Base-by-base conservation (phyloP, 2,797 vertebrate genomes). In the Eospalax fontanierii region DNA sequence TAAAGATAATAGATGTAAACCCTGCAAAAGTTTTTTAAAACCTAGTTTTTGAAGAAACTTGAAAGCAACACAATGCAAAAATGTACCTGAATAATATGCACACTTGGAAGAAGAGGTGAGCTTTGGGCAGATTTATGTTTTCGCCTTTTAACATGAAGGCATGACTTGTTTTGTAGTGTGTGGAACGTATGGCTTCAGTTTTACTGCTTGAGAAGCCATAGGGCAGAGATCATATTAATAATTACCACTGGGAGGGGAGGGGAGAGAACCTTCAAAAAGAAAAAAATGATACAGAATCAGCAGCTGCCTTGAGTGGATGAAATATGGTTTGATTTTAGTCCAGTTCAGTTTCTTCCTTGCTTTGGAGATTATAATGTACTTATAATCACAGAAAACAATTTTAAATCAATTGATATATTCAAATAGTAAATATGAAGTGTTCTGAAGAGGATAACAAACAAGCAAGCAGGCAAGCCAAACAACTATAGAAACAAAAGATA, bases 1-100 rank as follows among this genome's bases (percentile, higher is more conserved):
- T 18, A 75, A 38, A 95, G n/a, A 79, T 46, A 85, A 59, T 22
- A 83, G 88, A 4, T 68, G 24, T 40, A 91, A 81, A 91, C 14
- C 65, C 18, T 54, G n/a, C 11, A 76, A 82, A 66, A 43, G 59
- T 35, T 6, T 33, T 33, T 61, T 4, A 50, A 16, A 66, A 68
- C 6, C 26, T 89, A 68, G 24, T 6, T 68, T 73, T 35, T 70
- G 18, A 87, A 74, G 24, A 24, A 78, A 38, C 1, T 82, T 35
- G 11, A 84, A 43, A 96, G 4, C 14, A 92, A 40, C 33, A 40
- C 35, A 63, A 90, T 66, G 38, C 1, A 83, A 59, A 79, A 19
- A n/a, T 8, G 30, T 57, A 66, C 0, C 18, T 65, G 9, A 89
- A 18, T 26, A 26, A 12, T 43, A 12, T 30, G 1, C 40, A 30